A percentile compares a stretch with the other conserved stretches of the same genome.
phyloP scores from a whole-genome alignment of 2,797 vertebrate genomes.

The Rhincodon typus region DNA sequence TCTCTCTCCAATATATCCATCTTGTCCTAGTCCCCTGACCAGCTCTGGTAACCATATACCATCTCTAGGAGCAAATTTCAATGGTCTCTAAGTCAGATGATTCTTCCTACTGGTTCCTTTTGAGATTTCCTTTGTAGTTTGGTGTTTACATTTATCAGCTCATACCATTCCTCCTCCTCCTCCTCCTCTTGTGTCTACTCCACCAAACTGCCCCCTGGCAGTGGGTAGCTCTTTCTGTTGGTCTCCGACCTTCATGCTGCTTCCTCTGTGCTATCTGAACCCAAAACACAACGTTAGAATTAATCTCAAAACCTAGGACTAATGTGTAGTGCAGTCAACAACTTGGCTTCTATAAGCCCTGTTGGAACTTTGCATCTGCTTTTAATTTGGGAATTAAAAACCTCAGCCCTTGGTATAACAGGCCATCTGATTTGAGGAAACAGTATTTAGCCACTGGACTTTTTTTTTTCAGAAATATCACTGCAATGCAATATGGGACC shows the following conservation, averaged over 20 bases:
- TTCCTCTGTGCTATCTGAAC: background rate
- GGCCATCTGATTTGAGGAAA: background rate
- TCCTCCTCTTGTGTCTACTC: background rate
- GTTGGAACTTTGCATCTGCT: background rate
- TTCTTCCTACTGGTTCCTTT: background rate
- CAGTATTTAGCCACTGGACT: background rate
- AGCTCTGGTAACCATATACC: background rate
- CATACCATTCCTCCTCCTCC: too few species aligned
- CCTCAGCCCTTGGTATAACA: background rate
- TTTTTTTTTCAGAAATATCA: too few species aligned
- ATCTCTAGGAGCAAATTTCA: background rate
- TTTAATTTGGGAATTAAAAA: background rate
- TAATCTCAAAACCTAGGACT: background rate
- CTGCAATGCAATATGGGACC: background rate
- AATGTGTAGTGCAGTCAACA: background rate
- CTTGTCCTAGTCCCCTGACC: background rate
- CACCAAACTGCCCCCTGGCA: background rate
- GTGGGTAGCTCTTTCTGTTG: background rate
- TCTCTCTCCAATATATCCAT: too few species aligned
- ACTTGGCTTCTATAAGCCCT: background rate
- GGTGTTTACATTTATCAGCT: background rate
- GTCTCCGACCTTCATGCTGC: background rate
- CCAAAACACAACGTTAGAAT: background rate
- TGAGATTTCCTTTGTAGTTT: background rate
- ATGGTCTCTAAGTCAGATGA: background rate